Evolutionary conservation across 2,888 invertebrate species (phyloP).

Genomic region (Actias luna): DNA sequence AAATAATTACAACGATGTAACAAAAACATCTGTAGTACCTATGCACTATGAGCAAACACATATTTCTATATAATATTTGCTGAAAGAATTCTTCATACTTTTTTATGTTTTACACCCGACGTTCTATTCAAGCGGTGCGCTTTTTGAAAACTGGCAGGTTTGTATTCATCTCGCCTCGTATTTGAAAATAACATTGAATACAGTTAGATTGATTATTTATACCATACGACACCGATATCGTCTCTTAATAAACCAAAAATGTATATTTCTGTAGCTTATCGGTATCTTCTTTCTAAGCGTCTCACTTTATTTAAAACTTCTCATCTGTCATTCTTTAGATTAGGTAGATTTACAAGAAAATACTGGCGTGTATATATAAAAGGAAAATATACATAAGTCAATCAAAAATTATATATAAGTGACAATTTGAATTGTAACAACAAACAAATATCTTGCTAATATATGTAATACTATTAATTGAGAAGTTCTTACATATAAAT

Average conservation of each 20-base stretch:
- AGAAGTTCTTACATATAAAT: no score
- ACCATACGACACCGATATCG: constrained; percentile 25
- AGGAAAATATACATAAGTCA: no score
- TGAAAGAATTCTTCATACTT: constrained; percentile 22
- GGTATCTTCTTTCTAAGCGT: background rate
- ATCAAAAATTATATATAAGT: no score
- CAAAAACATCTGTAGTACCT: background rate
- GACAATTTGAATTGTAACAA: no score
- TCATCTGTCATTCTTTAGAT: no score
- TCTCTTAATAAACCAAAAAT: background rate
- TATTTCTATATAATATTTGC: constrained; percentile 12
- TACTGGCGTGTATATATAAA: no score
- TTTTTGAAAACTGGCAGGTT: constrained; percentile 41
- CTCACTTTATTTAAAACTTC: background rate
- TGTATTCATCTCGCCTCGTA: constrained; percentile 38
- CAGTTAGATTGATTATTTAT: constrained; percentile 30
- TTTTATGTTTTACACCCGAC: constrained; percentile 31
- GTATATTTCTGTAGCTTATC: no score
- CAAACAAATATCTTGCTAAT: no score
- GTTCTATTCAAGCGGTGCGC: constrained; percentile 38
- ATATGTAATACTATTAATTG: no score
- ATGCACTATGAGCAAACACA: background rate
- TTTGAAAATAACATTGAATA: constrained; percentile 45
- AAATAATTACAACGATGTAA: background rate
- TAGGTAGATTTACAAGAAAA: no score